These are phyloP conservation scores for Lasioglossum figueresi DNA, from an alignment of 2,888 invertebrate species.

Conservation along the genomic window DNA sequence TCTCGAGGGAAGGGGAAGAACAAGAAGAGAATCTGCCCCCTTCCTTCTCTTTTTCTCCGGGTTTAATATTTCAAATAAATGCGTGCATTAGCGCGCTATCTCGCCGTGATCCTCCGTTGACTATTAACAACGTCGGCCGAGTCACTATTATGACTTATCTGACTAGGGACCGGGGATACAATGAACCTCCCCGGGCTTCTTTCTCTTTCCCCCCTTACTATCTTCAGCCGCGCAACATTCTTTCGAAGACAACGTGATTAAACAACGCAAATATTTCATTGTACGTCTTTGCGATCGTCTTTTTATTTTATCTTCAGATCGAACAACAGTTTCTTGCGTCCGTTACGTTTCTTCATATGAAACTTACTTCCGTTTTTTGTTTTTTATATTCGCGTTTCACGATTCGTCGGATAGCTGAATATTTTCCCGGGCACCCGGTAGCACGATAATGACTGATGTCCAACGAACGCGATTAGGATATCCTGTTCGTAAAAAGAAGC, in stretches of 20 bases:
- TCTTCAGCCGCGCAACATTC: conserved; percentile 47
- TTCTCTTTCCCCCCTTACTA: conserved; percentile 39
- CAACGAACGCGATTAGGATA: conserved; percentile 53
- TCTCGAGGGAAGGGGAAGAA: conserved; percentile 52
- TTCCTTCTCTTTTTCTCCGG: conserved; percentile 66
- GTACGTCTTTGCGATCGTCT: neutral
- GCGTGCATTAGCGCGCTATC: conserved; percentile 83
- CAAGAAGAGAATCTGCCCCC: conserved; percentile 60
- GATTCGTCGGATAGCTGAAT: conserved; percentile 74
- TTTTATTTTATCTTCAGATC: neutral
- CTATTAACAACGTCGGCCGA: conserved; percentile 80
- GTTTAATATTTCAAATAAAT: conserved; percentile 83
- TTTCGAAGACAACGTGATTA: conserved; percentile 69
- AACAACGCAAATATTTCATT: conserved; percentile 60
- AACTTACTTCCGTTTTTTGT: too few species aligned
- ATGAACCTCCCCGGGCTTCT: conserved; percentile 63
- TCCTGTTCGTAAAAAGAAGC: conserved; percentile 55
- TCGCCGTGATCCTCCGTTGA: conserved; percentile 81
- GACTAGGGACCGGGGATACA: conserved; percentile 70
- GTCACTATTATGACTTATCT: conserved; percentile 82
- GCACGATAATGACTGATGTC: conserved; percentile 78
- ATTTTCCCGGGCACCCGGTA: conserved; percentile 77
- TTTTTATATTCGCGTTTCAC: conserved; percentile 68
- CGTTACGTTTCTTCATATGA: too few species aligned
- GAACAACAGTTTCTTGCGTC: neutral